Evolutionary conservation across 1,140 invertebrate genomes (phyloP), one percentile per base, ranked within the genome.

Genomic region (Hylyphantes graminicola): DNA sequence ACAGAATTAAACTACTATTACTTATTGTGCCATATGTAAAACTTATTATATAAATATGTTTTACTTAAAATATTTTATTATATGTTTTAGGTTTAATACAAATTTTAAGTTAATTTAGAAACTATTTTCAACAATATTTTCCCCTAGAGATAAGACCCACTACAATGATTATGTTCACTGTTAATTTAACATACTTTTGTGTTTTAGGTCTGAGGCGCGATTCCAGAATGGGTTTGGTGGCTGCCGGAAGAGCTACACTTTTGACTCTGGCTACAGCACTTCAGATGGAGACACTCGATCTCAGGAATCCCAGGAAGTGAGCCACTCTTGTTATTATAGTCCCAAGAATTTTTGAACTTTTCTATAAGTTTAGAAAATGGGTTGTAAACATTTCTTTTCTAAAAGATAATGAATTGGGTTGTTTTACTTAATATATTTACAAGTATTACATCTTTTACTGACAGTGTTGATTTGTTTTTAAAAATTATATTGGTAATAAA

Each of bases 181-280:
- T 35, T 35, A 35, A 35, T n/a, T n/a, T n/a, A n/a, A n/a, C n/a
- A n/a, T n/a, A n/a, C n/a, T n/a, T n/a, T 59, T 59, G 57, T 17
- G 67, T 80, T 54, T 61, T 85, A 90, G 75, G 86, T 89, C 86
- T 64, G 86, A 85, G 72, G 57, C 55, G 10, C 64, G 86, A 15
- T 54, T 68, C 21, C 87, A 89, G 90, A 92, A 88, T 89, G 91
- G 87, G 85, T 91, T 85, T 88, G 89, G 82, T 63, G 84, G 84
- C 63, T 85, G 77, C 50, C 92, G 92, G 86, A 94, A 93, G 87
- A 90, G 94, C 48, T 93, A 95, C 88, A 94, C 94, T 74, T 93
- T 95, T n/a, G 96, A 97, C 88, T 96, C 95, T 83, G 95, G 95
- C 0, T 96, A 96, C 89, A 95, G 93, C 90, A 96, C 94, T 90